Evolutionary conservation across 1,140 invertebrate species (phyloP), one percentile per base, ranked within the genome.

Genomic region (Dendroctonus ponderosae): DNA sequence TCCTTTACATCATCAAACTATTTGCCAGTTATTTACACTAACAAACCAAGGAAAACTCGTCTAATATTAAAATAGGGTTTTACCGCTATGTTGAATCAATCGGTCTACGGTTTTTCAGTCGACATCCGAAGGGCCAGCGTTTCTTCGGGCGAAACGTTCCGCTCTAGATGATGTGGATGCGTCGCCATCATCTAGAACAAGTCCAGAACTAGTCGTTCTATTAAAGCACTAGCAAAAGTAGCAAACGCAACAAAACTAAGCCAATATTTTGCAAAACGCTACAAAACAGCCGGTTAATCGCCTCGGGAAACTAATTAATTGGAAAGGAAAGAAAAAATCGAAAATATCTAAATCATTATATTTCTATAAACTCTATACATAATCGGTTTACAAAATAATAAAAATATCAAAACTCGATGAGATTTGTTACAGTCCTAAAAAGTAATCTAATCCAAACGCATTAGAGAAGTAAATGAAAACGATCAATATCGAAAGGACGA

Each of bases 121-220:
- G 51, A 41, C 37, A 15, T 63, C 61, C 26, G 59, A 41, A 8
- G 59, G 52, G 2, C 53, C 7, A 12, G 60, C 66, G 49, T 64
- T 68, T 52, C 67, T 63, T 48, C 67, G 67, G 38, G 61, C 56
- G 14, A 68, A 59, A 26, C 67, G 49, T 42, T 68, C 67, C 5
- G 67, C 67, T 39, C 61, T 62, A 59, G 67, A 59, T 15, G 39
- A 57, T n/a, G 51, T 41, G 6, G 46, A 12, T 8, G 53, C 14
- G 37, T 62, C 49, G 11, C 59, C 67, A 14, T 61, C 38, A 68
- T 68, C 67, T 68, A 68, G 15, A 68, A 68, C 49, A 67, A 50
- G 58, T 44, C 5, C n/a, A 52, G 8, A 52, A 52, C 9, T 6
- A 14, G 37, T 52, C 50, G 50, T 52, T 15, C 50, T 52, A 52